Percentiles rank a stretch among this genome's conserved stretches.
These are phyloP conservation scores for Psittacula cyanocephala DNA, from an alignment of 2,113 vertebrate species.

Conservation along the genomic window DNA sequence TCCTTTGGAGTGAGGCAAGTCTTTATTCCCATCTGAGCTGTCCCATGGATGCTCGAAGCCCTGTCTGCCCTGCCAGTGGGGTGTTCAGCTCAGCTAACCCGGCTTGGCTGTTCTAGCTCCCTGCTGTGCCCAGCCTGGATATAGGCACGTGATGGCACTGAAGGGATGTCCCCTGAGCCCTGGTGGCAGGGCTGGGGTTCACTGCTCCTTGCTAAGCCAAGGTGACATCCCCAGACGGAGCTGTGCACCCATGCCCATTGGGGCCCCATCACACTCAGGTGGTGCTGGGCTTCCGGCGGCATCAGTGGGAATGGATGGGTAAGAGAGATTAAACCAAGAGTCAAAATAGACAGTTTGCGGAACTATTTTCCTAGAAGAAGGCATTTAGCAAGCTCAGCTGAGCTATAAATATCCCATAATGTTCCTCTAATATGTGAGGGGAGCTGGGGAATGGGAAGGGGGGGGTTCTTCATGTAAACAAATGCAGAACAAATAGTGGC, in stretches of 20 bases:
- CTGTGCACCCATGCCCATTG: rapidly evolving
- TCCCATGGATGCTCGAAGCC: neutral
- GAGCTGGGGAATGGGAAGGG: neutral
- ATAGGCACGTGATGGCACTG: no score
- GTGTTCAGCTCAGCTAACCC: neutral
- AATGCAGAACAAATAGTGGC: neutral
- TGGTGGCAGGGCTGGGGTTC: neutral
- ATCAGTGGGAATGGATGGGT: neutral
- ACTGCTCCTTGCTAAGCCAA: neutral
- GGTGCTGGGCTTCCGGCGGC: neutral
- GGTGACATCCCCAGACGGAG: neutral
- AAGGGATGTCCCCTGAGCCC: neutral
- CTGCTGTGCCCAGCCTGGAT: neutral
- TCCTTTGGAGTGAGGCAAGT: neutral
- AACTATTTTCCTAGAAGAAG: constrained; percentile 50
- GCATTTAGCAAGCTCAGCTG: constrained; percentile 51
- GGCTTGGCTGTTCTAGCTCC: neutral
- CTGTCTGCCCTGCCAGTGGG: rapidly evolving
- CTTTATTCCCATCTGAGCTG: neutral
- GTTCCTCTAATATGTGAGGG: constrained; percentile 20
- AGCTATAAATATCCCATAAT: constrained; percentile 58
- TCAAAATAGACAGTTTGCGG: constrained; percentile 40
- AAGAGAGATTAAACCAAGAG: constrained; percentile 23
- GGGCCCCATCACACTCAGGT: neutral
- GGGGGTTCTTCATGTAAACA: neutral